Percentiles rank a stretch among this genome's conserved stretches.
phyloP scores from a whole-genome alignment of 2,113 vertebrate species.

The Siphamia tubifer region DNA sequence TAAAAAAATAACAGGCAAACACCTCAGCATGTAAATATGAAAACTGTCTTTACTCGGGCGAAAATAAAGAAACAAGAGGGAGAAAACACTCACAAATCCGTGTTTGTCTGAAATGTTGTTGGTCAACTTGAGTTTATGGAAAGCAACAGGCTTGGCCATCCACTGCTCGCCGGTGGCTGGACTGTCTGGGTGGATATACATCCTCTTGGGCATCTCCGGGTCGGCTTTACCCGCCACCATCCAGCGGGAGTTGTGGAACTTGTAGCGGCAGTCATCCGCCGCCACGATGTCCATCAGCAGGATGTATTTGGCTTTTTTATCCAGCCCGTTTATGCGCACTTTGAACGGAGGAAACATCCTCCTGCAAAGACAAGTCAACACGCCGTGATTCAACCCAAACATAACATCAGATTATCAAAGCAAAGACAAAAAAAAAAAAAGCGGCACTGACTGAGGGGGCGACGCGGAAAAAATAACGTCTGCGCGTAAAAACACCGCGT shows the following conservation, averaged over 20 bases:
- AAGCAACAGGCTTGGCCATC: constrained; percentile 98
- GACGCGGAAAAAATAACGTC: too few species aligned
- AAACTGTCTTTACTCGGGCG: not conserved
- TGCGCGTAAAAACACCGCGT: not conserved
- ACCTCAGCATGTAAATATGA: not conserved
- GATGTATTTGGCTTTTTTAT: constrained; percentile 99
- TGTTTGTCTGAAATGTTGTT: constrained; percentile 99
- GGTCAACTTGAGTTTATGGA: constrained; percentile 98
- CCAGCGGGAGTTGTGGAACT: constrained; percentile 99
- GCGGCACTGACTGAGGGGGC: not conserved
- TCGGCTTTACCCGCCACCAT: constrained; percentile 98
- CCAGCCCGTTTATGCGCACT: constrained; percentile 94
- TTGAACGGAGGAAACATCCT: constrained; percentile 99
- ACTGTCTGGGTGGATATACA: constrained; percentile 99
- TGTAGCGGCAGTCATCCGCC: constrained; percentile 97
- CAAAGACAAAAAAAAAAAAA: not conserved
- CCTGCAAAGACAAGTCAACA: constrained; percentile 72
- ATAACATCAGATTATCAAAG: not conserved
- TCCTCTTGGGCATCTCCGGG: constrained; percentile 98
- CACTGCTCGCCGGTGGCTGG: constrained; percentile 98
- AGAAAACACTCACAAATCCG: constrained; percentile 92
- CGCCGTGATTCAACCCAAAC: not conserved
- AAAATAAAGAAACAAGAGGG: not conserved
- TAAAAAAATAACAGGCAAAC: not conserved
- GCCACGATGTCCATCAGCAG: constrained; percentile 98